A percentile compares a stretch with the other conserved stretches of the same genome.
Conservation (phyloP, 2,797 vertebrate genomes). For the Smutsia gigantea region DNA sequence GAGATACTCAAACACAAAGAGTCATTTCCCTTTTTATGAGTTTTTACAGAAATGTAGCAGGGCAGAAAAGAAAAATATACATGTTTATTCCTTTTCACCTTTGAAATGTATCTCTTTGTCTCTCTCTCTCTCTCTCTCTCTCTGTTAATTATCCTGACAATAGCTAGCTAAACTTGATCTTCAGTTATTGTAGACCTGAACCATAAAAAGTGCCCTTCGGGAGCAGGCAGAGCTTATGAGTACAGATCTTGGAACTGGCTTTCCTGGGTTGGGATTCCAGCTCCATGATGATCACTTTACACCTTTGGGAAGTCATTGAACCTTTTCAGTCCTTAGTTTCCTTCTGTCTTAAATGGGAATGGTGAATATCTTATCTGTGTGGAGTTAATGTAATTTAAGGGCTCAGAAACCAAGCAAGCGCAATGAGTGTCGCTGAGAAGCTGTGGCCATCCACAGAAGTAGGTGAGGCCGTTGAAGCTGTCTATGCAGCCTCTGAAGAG, state of each 20-base stretch:
- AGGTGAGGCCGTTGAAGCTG: background rate
- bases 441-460: fast-evolving
- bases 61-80: background rate
- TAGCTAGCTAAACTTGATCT: background rate
- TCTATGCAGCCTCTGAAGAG: background rate
- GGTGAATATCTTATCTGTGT: background rate
- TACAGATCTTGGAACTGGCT: background rate
- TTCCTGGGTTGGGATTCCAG: background rate
- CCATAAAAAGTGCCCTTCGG: background rate
- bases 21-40: background rate
- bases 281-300: background rate
- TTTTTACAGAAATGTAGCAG: background rate
- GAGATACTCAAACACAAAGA: background rate
- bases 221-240: background rate
- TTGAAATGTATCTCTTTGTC: background rate
- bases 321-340: background rate
- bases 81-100: background rate
- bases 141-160: background rate
- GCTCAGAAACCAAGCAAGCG: background rate
- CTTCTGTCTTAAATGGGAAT: background rate
- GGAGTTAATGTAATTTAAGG: background rate
- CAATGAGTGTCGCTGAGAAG: background rate
- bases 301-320: background rate
- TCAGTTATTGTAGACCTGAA: background rate
- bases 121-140: background rate